Evolutionary conservation across 2,113 vertebrate species (phyloP), one percentile per base, ranked within the genome.

Genomic region (Neopipo cinnamomea): DNA sequence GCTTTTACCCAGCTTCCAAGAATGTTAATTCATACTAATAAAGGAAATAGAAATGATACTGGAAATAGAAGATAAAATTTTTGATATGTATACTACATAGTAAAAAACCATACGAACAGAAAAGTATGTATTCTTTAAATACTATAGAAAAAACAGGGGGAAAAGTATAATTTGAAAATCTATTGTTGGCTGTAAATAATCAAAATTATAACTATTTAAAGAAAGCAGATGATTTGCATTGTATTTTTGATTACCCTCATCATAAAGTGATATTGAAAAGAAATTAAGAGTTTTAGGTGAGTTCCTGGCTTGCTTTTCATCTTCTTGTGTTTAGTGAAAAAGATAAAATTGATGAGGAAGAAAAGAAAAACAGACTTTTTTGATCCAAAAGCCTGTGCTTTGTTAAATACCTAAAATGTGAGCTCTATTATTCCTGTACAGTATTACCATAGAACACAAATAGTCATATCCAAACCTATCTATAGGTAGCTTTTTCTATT

Each of bases 401-500:
- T 84, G 88, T 97, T 96, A 47, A 94, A 73, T 68, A 70, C 90
- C 22, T 74, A 96, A 96, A 97, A 94, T 93, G 91, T 96, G 93
- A 65, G 82, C 88, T 52, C 86, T 96, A 44, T 97, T 98, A 96
- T 97, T 93, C 75, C 82, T 90, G 42, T 83, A 88, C 85, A 93
- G 93, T 96, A 95, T 96, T 93, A 88, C 89, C 72, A 59, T 67
- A 95, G 88, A 95, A 96, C 93, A 83, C 92, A 95, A 97, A 96
- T 85, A 95, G 94, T 97, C 92, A 87, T 96, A 97, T 96, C 97
- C 85, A 96, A 95, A 87, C 66, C 81, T 85, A 96, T 96, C 96
- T 95, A 65, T 95, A 95, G 46, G 79, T 93, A 96, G 39, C 61
- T 97, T 97, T 98, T 97, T 94, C 90, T 96, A 89, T 96, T 97